These are phyloP conservation scores for Chauna torquata DNA, from an alignment of 2,113 vertebrate genomes.

Conservation along the genomic window DNA sequence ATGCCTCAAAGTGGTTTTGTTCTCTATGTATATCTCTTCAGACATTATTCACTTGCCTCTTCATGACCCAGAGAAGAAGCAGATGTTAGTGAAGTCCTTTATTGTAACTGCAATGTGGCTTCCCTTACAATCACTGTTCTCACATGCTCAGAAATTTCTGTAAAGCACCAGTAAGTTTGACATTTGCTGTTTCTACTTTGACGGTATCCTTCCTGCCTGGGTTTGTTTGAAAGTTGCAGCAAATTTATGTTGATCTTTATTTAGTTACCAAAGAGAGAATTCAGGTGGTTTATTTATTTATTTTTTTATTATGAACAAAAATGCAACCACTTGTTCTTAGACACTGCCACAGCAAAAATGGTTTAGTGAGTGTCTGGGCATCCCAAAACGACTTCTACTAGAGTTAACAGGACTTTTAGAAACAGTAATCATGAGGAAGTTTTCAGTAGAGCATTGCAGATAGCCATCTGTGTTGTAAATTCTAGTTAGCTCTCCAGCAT, in stretches of 20 bases:
- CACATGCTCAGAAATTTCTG: background rate
- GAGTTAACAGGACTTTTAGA: background rate
- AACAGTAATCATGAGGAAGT: background rate
- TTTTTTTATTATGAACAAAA: background rate
- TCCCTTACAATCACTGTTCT: background rate
- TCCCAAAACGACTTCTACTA: background rate
- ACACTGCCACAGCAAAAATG: background rate
- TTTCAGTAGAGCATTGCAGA: background rate
- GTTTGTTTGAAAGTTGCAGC: background rate
- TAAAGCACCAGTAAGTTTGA: background rate
- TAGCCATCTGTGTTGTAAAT: background rate
- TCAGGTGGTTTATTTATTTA: too few relatives aligned
- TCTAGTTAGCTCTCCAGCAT: background rate
- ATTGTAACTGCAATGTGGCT: background rate
- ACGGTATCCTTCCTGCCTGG: background rate
- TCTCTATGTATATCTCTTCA: background rate
- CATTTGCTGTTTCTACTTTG: background rate
- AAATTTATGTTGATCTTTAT: background rate
- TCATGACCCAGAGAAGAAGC: background rate
- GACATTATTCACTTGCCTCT: background rate
- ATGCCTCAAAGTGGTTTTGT: background rate
- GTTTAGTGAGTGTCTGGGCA: background rate
- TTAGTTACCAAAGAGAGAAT: background rate
- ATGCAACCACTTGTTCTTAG: background rate
- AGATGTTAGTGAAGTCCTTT: background rate